Percentiles rank a stretch among this genome's conserved stretches.
Conservation (phyloP, 2,113 vertebrate genomes). For the human region GRCh38 chr16:59494001-59494500, state of each 20-base stretch:
- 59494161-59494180: not conserved
- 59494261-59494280: too few relatives aligned
- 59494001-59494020: not conserved
- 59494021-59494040: not conserved
- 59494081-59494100: not conserved
- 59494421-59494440: not conserved
- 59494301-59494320: not conserved
- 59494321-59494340: not conserved
- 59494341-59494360: not conserved
- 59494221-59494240: not conserved
- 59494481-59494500: not conserved
- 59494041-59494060: not conserved
- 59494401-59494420: not conserved
- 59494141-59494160: not conserved
- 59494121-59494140: not conserved
- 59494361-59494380: not conserved
- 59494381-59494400: not conserved
- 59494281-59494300: not conserved
- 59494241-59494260: too few relatives aligned
- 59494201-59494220: not conserved
- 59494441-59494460: not conserved
- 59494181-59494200: not conserved
- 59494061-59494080: not conserved
- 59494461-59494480: not conserved
- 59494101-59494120: not conserved